Conservation (phyloP, 2,888 invertebrate genomes). For the Eretmocerus hayati region DNA sequence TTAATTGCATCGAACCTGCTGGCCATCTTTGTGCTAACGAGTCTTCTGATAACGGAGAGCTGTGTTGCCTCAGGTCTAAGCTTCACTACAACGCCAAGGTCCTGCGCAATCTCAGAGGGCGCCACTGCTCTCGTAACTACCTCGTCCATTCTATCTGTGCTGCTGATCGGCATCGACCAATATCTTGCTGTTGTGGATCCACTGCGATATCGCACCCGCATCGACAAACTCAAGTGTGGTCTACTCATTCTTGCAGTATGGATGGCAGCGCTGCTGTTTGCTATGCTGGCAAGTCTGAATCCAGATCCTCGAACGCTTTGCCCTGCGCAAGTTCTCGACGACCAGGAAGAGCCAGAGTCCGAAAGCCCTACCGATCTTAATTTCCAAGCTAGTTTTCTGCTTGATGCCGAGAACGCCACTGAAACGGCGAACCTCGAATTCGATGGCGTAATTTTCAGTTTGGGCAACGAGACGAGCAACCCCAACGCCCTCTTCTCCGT, state of each 20-base stretch:
- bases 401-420: conserved; percentile 3
- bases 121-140: conserved; percentile 55
- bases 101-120: conserved; percentile 56
- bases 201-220: conserved; percentile 55
- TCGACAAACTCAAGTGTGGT: conserved; percentile 50
- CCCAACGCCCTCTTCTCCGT: background rate
- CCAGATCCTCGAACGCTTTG: conserved; percentile 47
- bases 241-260: conserved; percentile 50
- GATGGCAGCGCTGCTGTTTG: conserved; percentile 47
- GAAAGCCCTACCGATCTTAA: conserved; percentile 4
- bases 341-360: background rate
- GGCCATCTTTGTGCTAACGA: conserved; percentile 49
- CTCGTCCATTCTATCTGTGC: conserved; percentile 57
- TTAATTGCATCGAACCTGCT: conserved; percentile 54
- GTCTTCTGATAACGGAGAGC: conserved; percentile 50
- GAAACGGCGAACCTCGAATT: conserved; percentile 14
- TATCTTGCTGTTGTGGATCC: conserved; percentile 63
- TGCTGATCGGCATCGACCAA: conserved; percentile 59
- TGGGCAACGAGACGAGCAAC: conserved; percentile 20
- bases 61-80: conserved; percentile 32
- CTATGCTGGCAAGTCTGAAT: conserved; percentile 47
- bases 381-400: conserved; percentile 21
- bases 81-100: conserved; percentile 48
- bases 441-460: conserved; percentile 21
- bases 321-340: conserved; percentile 35